Evolutionary conservation across 2,888 invertebrate genomes (phyloP).

Genomic region (Euspilapteryx auroguttella): DNA sequence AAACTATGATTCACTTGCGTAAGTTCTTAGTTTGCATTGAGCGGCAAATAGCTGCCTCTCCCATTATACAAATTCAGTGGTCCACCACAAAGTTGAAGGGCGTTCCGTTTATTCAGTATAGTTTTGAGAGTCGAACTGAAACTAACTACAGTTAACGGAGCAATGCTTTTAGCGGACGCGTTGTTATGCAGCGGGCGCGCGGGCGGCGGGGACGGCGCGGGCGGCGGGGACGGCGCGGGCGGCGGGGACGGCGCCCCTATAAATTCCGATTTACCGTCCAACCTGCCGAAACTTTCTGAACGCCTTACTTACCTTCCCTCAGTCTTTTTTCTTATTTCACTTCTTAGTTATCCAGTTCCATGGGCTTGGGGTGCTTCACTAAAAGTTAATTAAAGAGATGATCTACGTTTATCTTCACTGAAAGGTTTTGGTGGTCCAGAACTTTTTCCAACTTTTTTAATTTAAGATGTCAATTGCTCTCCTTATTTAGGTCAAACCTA

Average conservation of each 20-base stretch:
- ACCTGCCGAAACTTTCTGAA: slow-evolving; percentile 50
- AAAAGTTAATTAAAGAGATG: slow-evolving; percentile 24
- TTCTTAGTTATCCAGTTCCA: slow-evolving; percentile 38
- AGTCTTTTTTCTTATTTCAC: slow-evolving; percentile 40
- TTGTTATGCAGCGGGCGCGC: slow-evolving; percentile 3
- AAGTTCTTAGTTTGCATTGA: no score
- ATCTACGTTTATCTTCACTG: slow-evolving; percentile 7
- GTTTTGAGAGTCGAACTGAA: no score
- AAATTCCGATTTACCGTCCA: slow-evolving; percentile 47
- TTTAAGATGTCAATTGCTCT: no score
- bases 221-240: no score
- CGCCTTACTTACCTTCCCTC: slow-evolving; percentile 27
- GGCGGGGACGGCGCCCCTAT: slow-evolving; percentile 40
- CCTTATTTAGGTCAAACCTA: no score
- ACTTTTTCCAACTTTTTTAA: no score
- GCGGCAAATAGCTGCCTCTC: no score
- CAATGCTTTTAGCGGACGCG: slow-evolving; percentile 5
- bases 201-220: no score
- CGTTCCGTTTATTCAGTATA: not conserved
- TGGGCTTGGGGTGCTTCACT: slow-evolving; percentile 23
- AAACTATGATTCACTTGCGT: slow-evolving; percentile 4
- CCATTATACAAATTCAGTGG: no score
- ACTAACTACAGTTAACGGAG: slow-evolving; percentile 3
- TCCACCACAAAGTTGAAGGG: no score
- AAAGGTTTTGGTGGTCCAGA: no score